A percentile compares a stretch with the other conserved stretches of the same genome.
phyloP scores from a whole-genome alignment of 1,140 invertebrate genomes.

The Ylistrum balloti region DNA sequence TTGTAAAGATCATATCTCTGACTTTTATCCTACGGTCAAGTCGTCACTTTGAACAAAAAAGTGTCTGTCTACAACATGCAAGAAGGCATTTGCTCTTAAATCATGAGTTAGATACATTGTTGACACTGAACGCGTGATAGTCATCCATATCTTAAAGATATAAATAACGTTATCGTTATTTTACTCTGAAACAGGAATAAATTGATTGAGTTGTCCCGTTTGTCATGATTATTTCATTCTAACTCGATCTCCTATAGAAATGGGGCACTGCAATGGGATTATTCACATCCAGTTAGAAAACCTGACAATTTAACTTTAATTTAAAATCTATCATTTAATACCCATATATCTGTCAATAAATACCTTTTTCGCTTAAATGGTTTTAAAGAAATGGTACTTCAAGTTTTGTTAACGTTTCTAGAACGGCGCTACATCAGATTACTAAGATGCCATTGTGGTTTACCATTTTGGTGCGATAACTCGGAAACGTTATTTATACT shows the following conservation, averaged over 20 bases:
- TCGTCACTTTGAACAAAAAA: neutral
- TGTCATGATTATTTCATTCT: neutral
- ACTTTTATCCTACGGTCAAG: conserved; percentile 9
- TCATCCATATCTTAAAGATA: neutral
- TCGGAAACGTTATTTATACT: too few relatives aligned
- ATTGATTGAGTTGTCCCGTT: neutral
- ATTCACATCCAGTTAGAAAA: neutral
- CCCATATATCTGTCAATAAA: too few relatives aligned
- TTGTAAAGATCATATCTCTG: conserved; percentile 20
- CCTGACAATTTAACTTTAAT: neutral
- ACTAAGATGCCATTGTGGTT: too few relatives aligned
- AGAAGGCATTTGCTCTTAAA: neutral
- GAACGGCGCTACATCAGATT: too few relatives aligned
- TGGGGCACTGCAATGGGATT: neutral
- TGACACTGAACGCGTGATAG: neutral
- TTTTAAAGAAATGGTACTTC: too few relatives aligned
- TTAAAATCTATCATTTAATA: neutral
- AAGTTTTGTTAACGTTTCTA: too few relatives aligned
- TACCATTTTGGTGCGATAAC: too few relatives aligned
- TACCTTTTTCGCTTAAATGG: too few relatives aligned
- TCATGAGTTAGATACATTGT: neutral
- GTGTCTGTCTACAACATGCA: neutral
- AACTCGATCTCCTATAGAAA: neutral
- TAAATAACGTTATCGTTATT: neutral
- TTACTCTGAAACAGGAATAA: neutral